Evolutionary conservation across 2,888 invertebrate genomes (phyloP).

Genomic region (Rotaria sp.): DNA sequence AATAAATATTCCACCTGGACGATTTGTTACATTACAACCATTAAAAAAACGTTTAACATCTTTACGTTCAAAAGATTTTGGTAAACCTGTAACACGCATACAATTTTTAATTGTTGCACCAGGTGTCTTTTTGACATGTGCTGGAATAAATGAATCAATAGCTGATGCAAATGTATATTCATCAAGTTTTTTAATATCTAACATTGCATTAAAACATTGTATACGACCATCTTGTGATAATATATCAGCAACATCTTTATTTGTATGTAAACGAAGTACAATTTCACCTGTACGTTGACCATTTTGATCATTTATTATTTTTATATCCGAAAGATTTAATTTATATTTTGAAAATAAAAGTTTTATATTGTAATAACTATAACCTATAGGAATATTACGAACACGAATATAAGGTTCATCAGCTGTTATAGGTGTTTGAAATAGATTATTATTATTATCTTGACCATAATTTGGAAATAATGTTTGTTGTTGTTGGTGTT

Average conservation of each 20-base stretch:
- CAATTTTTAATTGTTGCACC: background rate
- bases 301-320: slow-evolving; percentile 72
- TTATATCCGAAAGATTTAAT: slow-evolving; percentile 74
- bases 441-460: background rate
- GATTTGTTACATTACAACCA: slow-evolving; percentile 21
- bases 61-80: background rate
- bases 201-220: slow-evolving; percentile 64
- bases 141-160: slow-evolving; percentile 60
- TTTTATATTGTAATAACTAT: slow-evolving; percentile 72
- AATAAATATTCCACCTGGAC: slow-evolving; percentile 40
- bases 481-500: background rate
- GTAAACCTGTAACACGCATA: background rate
- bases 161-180: slow-evolving; percentile 63
- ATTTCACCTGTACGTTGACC: slow-evolving; percentile 72
- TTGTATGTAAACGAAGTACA: slow-evolving; percentile 69
- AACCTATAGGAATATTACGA: slow-evolving; percentile 66
- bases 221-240: slow-evolving; percentile 63
- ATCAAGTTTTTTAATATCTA: slow-evolving; percentile 63
- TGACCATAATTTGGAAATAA: background rate
- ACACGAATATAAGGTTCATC: slow-evolving; percentile 61
- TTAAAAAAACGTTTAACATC: slow-evolving; percentile 1
- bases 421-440: background rate
- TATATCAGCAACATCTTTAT: slow-evolving; percentile 67
- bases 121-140: slow-evolving; percentile 13
- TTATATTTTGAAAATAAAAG: slow-evolving; percentile 71